Evolutionary conservation across 2,888 invertebrate genomes (phyloP).

Genomic region (Eledone cirrhosa): DNA sequence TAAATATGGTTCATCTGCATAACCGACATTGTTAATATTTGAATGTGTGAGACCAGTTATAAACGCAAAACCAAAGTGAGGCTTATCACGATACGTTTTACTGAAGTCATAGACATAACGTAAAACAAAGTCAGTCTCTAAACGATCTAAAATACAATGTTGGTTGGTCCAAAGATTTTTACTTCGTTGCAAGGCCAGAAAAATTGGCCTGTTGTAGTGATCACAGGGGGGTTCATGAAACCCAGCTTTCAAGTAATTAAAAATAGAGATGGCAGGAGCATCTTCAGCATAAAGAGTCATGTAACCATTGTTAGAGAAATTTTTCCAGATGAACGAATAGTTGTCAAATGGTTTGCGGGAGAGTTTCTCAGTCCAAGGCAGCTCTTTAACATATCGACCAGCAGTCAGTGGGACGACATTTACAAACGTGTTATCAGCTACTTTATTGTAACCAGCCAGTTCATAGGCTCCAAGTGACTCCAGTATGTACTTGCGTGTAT

Average conservation of each 20-base stretch:
- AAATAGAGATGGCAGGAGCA: slow-evolving; percentile 79
- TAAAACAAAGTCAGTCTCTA: slow-evolving; percentile 77
- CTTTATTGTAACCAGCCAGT: slow-evolving; percentile 88
- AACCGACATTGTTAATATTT: slow-evolving; percentile 78
- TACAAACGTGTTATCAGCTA: slow-evolving; percentile 92
- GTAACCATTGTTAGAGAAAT: slow-evolving; percentile 77
- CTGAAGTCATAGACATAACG: slow-evolving; percentile 75
- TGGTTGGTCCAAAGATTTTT: slow-evolving; percentile 43
- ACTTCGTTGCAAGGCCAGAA: slow-evolving; percentile 70
- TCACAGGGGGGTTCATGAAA: slow-evolving; percentile 83
- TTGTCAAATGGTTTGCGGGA: slow-evolving; percentile 71
- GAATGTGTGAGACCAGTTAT: slow-evolving; percentile 84
- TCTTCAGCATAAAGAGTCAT: slow-evolving; percentile 86
- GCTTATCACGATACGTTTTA: slow-evolving; percentile 69
- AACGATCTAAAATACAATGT: slow-evolving; percentile 75
- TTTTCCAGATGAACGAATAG: slow-evolving; percentile 86
- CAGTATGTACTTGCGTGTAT: slow-evolving; percentile 72
- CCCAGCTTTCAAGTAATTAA: slow-evolving; percentile 81
- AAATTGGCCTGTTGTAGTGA: slow-evolving; percentile 81
- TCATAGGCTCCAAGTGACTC: slow-evolving; percentile 77
- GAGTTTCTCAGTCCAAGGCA: slow-evolving; percentile 66
- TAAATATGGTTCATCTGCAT: slow-evolving; percentile 76
- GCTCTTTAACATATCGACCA: slow-evolving; percentile 69
- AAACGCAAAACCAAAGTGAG: slow-evolving; percentile 86
- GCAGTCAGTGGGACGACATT: slow-evolving; percentile 84